Evolutionary conservation across 2,888 invertebrate genomes (phyloP).

Genomic region (Drosophila mimetica): DNA sequence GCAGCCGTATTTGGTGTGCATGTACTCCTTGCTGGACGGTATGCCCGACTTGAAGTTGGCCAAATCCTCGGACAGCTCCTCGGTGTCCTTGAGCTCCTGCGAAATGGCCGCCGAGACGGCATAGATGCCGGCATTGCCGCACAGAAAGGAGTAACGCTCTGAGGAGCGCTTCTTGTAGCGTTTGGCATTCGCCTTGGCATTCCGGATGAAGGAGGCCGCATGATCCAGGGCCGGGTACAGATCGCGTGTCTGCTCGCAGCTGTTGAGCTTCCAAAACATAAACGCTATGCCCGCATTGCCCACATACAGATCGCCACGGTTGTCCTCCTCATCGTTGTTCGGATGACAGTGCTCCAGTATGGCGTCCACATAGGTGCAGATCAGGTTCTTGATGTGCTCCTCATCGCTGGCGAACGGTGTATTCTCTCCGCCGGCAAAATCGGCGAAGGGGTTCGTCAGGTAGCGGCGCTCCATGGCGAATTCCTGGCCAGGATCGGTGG

Average conservation of each 20-base stretch:
- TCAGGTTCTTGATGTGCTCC: slow-evolving; percentile 82
- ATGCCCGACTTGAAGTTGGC: slow-evolving; percentile 82
- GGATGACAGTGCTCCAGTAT: slow-evolving; percentile 83
- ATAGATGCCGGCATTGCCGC: slow-evolving; percentile 92
- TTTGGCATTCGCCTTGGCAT: slow-evolving; percentile 86
- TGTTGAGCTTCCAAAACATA: slow-evolving; percentile 90
- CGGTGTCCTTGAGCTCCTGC: slow-evolving; percentile 84
- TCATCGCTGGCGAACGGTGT: slow-evolving; percentile 76
- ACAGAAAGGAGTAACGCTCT: slow-evolving; percentile 89
- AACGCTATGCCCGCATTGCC: slow-evolving; percentile 87
- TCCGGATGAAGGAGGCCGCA: slow-evolving; percentile 87
- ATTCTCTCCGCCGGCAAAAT: slow-evolving; percentile 72
- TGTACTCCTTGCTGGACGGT: slow-evolving; percentile 85
- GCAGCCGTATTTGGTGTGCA: slow-evolving; percentile 88
- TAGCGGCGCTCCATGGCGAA: slow-evolving; percentile 81
- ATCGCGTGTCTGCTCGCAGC: slow-evolving; percentile 84
- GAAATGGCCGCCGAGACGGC: slow-evolving; percentile 89
- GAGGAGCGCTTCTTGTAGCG: slow-evolving; percentile 84
- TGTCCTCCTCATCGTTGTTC: slow-evolving; percentile 77
- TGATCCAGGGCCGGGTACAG: slow-evolving; percentile 86
- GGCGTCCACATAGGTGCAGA: slow-evolving; percentile 83
- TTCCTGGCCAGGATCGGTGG: slow-evolving; percentile 12
- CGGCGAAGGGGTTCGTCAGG: slow-evolving; percentile 82
- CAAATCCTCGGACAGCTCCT: slow-evolving; percentile 83
- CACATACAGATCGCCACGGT: slow-evolving; percentile 83